phyloP scores from a whole-genome alignment of 2,113 vertebrate species.

The Tragelaphus scriptus region DNA sequence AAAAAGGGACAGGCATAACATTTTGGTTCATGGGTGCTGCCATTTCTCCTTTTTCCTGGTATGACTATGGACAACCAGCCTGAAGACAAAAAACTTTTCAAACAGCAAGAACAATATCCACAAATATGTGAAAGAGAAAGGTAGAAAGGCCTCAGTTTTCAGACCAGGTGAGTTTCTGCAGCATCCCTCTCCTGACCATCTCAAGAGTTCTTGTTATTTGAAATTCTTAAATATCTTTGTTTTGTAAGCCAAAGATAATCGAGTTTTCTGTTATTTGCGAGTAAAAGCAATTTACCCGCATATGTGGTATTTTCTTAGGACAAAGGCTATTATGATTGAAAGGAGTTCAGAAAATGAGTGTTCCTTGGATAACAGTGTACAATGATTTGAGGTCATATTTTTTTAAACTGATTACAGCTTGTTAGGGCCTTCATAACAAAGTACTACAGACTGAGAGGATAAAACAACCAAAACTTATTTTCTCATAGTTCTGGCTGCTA shows the following conservation, averaged over 20 bases:
- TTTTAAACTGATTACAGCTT: neutral
- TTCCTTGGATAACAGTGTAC: neutral
- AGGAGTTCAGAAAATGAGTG: neutral
- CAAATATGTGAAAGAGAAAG: neutral
- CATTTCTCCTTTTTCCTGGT: neutral
- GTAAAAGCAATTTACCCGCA: neutral
- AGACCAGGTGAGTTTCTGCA: neutral
- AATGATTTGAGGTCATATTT: neutral
- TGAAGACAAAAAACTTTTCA: neutral
- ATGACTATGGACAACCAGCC: neutral
- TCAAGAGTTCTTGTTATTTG: neutral
- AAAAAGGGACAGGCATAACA: neutral
- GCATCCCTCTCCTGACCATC: neutral
- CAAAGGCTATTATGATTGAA: neutral
- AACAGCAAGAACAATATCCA: neutral
- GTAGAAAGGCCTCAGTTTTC: neutral
- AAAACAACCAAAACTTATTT: neutral
- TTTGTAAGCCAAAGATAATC: neutral
- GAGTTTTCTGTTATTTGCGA: neutral
- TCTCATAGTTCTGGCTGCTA: neutral
- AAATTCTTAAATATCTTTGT: constrained; percentile 7
- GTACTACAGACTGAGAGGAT: neutral
- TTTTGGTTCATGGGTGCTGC: neutral
- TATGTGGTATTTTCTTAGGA: neutral
- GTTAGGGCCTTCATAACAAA: neutral